Conservation (phyloP, 1,140 invertebrate species). For the Pissodes strobi region DNA sequence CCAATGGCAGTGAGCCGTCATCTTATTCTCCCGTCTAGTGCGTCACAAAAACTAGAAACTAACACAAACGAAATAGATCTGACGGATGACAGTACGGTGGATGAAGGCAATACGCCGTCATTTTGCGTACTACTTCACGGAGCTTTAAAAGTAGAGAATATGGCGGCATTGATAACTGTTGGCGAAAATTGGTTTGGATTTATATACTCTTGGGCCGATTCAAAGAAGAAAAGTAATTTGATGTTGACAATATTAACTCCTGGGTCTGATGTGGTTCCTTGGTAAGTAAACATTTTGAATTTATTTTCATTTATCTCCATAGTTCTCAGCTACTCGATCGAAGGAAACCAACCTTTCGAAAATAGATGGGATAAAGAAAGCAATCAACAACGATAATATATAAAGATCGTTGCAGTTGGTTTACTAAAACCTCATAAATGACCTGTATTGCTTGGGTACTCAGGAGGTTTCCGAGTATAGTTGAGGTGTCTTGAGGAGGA, state of each 20-base stretch:
- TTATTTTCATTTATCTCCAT: not conserved
- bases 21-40: constrained; percentile 75
- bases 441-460: no score
- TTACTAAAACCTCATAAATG: no score
- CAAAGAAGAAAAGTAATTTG: constrained; percentile 93
- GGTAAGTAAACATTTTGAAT: constrained; percentile 58
- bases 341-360: no score
- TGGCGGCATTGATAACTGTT: constrained; percentile 77
- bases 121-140: constrained; percentile 95
- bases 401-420: no score
- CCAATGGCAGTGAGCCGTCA: constrained; percentile 92
- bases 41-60: constrained; percentile 60
- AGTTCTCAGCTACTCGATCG: no score
- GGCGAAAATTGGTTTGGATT: constrained; percentile 93
- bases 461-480: no score
- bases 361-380: no score
- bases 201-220: constrained; percentile 91
- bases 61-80: constrained; percentile 65
- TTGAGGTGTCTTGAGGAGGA: no score
- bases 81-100: constrained; percentile 64
- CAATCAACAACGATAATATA: no score
- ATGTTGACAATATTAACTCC: constrained; percentile 89
- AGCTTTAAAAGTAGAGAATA: constrained; percentile 88
- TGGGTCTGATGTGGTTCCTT: constrained; percentile 77
- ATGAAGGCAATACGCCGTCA: constrained; percentile 83